These are phyloP conservation scores for Dasypogon diadema DNA, from an alignment of 2,888 invertebrate genomes.

Conservation along the genomic window DNA sequence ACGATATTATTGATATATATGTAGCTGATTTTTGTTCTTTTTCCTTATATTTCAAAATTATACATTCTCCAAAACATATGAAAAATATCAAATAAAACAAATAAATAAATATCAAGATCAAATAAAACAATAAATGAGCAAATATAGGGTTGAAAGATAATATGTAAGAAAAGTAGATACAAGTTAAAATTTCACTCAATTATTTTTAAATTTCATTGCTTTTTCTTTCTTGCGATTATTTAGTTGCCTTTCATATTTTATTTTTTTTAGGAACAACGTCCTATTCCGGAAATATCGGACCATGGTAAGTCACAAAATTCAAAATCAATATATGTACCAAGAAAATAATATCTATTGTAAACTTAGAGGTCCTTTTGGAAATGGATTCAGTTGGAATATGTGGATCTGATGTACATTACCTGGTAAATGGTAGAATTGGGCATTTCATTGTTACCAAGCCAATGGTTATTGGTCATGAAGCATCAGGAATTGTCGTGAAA, in stretches of 20 bases:
- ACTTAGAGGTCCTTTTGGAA: slow-evolving; percentile 73
- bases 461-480: slow-evolving; percentile 97
- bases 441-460: slow-evolving; percentile 87
- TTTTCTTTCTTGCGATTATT: too few relatives aligned
- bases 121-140: too few relatives aligned
- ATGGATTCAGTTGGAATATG: slow-evolving; percentile 98
- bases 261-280: slow-evolving; percentile 80
- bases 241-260: slow-evolving; percentile 12
- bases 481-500: slow-evolving; percentile 83
- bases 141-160: too few relatives aligned
- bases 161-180: too few relatives aligned
- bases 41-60: too few relatives aligned
- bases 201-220: too few relatives aligned
- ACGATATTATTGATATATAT: too few relatives aligned
- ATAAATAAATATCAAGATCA: too few relatives aligned
- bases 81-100: too few relatives aligned
- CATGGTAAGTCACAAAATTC: slow-evolving; percentile 73
- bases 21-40: too few relatives aligned
- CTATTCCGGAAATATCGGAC: slow-evolving; percentile 81
- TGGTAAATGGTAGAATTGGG: slow-evolving; percentile 86
- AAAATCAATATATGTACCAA: background rate
- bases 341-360: background rate
- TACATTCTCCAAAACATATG: too few relatives aligned
- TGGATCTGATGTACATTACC: slow-evolving; percentile 95
- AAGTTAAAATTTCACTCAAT: too few relatives aligned